Base-by-base conservation (phyloP, 2,797 vertebrate genomes). In the Lemur catta region DNA sequence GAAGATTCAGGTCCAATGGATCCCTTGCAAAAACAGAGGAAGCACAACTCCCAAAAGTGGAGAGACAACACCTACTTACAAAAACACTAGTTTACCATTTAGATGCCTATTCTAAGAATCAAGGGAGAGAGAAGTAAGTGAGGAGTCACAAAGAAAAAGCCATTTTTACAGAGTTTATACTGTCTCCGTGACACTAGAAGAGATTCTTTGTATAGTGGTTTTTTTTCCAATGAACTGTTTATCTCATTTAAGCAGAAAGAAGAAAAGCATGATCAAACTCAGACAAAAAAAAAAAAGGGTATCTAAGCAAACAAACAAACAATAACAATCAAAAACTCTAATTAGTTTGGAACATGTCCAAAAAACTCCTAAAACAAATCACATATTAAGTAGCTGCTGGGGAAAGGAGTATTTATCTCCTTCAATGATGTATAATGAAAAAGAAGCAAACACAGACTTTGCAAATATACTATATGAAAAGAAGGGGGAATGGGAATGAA, bases 301-400 rank as follows among this genome's bases (percentile, higher is more conserved):
- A 59, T 79, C 46, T 50, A 91, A 35, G 52, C 33, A 89, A 85
- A 87, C 33, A 87, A 95, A 89, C 46, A 89, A 75, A 84, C 18
- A 89, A 55, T 57, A 94, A 85, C 14, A 72, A 59, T 84, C 80
- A 93, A 75, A 92, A 93, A 67, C 50, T 61, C 50, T 33, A 91
- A 67, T 55, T 84, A 84, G 38, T 50, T 74, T 57, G 28, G 59
- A 92, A 46, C 43, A 38, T 48, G 30, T 61, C 41, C 84, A 94
- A 57, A n/a, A 41, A 89, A 75, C 7, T 48, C 15, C 38, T 20
- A 17, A 57, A 93, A 59, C 12, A 75, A 55, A 67, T 82, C 28
- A 18, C 28, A 76, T 18, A 20, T 1, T 1, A 80, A 71, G n/a
- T 43, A 67, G 7, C 4, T 12, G 4, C 41, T 71, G 7, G 1